Evolutionary conservation across 2,113 vertebrate genomes (phyloP).

Genomic region (Oryzias celebensis): DNA sequence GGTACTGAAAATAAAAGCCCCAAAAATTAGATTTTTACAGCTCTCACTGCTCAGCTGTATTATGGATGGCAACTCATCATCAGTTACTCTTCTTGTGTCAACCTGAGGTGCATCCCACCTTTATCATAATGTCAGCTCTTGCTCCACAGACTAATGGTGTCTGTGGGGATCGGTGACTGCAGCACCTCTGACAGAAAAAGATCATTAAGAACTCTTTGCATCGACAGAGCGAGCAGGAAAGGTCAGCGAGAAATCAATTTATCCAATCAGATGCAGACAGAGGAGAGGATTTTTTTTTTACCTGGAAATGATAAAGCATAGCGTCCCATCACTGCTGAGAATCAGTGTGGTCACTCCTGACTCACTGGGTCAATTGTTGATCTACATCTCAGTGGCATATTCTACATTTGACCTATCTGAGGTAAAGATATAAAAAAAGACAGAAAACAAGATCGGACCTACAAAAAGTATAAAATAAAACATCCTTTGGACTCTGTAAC

Average conservation of each 20-base stretch:
- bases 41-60: neutral
- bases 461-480: too few relatives aligned
- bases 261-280: constrained; percentile 28
- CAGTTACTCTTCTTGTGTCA: constrained; percentile 47
- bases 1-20: too few relatives aligned
- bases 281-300: constrained; percentile 21
- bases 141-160: constrained; percentile 40
- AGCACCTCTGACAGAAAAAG: constrained; percentile 74
- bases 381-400: neutral
- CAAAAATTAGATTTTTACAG: neutral
- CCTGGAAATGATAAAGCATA: constrained; percentile 40
- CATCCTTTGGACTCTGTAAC: too few relatives aligned
- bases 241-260: constrained; percentile 69
- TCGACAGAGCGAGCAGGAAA: constrained; percentile 49
- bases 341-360: constrained; percentile 3
- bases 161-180: constrained; percentile 57
- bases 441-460: too few relatives aligned
- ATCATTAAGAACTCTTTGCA: constrained; percentile 70
- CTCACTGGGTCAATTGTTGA: constrained; percentile 1
- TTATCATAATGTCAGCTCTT: constrained; percentile 32
- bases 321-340: constrained; percentile 8
- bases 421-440: too few relatives aligned
- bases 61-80: constrained; percentile 25
- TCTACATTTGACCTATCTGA: too few relatives aligned
- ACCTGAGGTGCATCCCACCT: constrained; percentile 12